phyloP scores from a whole-genome alignment of 1,140 invertebrate species.

The Hesperophylax magnus region DNA sequence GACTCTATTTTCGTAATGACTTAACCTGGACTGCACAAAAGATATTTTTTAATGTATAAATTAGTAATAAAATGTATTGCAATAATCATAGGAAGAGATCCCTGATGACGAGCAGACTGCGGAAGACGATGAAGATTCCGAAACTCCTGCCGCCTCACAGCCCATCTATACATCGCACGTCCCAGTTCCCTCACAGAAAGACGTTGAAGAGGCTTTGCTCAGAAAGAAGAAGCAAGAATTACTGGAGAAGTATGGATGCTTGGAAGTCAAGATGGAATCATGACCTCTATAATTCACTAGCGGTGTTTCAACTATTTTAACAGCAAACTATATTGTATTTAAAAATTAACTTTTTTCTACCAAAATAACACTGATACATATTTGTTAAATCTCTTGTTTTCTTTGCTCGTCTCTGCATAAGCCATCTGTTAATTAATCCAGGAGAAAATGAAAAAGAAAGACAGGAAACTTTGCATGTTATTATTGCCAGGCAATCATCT shows the following conservation, averaged over 20 bases:
- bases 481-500: slow-evolving; percentile 56
- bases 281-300: not conserved
- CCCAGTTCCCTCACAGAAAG: slow-evolving; percentile 88
- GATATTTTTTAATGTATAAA: no score
- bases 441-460: no score
- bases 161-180: slow-evolving; percentile 84
- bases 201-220: slow-evolving; percentile 91
- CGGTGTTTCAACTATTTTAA: no score
- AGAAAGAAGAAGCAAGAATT: slow-evolving; percentile 91
- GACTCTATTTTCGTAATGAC: no score
- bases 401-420: no score
- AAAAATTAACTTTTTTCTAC: no score
- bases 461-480: not conserved
- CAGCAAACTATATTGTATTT: no score
- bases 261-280: slow-evolving; percentile 65
- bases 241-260: slow-evolving; percentile 80
- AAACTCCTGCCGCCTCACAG: slow-evolving; percentile 62
- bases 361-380: no score
- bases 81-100: slow-evolving; percentile 62
- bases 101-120: slow-evolving; percentile 38
- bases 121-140: not conserved
- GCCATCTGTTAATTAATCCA: no score
- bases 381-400: no score
- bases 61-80: not conserved
- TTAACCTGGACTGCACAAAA: no score